These are phyloP conservation scores for Rhinolophus ferrumequinum DNA, from an alignment of 2,113 vertebrate genomes.

Conservation along the genomic window DNA sequence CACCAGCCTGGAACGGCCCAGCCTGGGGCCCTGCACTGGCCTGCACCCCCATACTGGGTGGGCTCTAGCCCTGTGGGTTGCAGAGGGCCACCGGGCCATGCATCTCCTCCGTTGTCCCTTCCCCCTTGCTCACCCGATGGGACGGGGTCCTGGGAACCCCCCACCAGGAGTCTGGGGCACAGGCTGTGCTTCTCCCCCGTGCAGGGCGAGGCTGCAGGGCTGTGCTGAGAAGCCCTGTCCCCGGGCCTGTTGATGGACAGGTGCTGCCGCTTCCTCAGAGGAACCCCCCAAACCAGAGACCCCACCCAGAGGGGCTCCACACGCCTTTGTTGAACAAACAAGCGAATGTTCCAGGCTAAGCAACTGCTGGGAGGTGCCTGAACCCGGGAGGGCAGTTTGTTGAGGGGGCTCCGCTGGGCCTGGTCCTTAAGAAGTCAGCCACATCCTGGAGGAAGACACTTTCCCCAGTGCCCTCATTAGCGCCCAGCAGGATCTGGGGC, in stretches of 20 bases:
- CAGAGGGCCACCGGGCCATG: neutral
- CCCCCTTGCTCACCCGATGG: neutral
- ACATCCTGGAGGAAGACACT: neutral
- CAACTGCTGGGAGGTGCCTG: fast-evolving
- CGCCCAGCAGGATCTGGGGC: neutral
- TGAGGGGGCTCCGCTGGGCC: neutral
- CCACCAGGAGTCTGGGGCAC: fast-evolving
- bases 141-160: neutral
- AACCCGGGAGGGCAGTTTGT: fast-evolving
- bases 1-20: neutral
- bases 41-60: neutral
- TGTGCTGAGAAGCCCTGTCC: neutral
- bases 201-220: neutral
- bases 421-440: neutral
- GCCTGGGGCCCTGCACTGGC: neutral
- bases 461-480: neutral
- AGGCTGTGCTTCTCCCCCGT: neutral
- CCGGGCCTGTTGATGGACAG: fast-evolving
- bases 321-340: neutral
- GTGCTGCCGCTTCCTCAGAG: fast-evolving
- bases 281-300: neutral
- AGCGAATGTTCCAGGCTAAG: neutral
- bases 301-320: neutral
- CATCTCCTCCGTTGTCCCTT: neutral
- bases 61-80: neutral